A percentile compares a stretch with the other conserved stretches of the same genome.
Evolutionary conservation across 2,113 vertebrate genomes (phyloP).

Genomic region (Gymnobelideus leadbeateri): DNA sequence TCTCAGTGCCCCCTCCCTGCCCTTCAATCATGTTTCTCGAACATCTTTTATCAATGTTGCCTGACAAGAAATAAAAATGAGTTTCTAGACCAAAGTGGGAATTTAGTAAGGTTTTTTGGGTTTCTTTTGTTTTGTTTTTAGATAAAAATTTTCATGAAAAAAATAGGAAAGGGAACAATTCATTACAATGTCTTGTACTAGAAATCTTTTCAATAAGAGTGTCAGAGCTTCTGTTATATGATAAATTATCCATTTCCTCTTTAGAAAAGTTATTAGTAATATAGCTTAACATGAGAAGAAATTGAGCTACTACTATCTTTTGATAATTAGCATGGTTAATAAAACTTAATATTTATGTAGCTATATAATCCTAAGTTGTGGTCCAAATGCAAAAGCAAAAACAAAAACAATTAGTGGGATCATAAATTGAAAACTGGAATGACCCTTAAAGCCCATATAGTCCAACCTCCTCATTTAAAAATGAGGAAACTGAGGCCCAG

Average conservation of each 20-base stretch:
- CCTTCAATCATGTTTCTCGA: not conserved
- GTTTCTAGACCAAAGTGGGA: not conserved
- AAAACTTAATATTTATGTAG: not conserved
- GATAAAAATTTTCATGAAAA: not conserved
- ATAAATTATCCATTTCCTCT: not conserved
- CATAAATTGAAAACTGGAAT: not conserved
- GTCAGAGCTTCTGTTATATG: not conserved
- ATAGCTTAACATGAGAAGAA: not conserved
- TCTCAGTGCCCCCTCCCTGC: not conserved
- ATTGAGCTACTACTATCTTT: not conserved
- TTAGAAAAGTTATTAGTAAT: not conserved
- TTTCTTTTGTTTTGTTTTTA: not conserved
- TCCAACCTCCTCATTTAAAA: not conserved
- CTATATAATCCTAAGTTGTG: not conserved
- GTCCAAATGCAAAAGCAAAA: not conserved
- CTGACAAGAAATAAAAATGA: slow-evolving; percentile 3
- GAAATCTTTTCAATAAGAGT: not conserved
- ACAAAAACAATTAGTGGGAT: not conserved
- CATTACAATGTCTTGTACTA: not conserved
- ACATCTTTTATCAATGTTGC: not conserved
- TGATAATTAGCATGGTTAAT: not conserved
- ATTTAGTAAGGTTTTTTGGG: not conserved
- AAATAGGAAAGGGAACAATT: not conserved
- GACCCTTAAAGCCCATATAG: not conserved
- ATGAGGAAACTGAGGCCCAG: not conserved